Conservation (phyloP, 2,888 invertebrate genomes). For the Epiblema foenella region DNA sequence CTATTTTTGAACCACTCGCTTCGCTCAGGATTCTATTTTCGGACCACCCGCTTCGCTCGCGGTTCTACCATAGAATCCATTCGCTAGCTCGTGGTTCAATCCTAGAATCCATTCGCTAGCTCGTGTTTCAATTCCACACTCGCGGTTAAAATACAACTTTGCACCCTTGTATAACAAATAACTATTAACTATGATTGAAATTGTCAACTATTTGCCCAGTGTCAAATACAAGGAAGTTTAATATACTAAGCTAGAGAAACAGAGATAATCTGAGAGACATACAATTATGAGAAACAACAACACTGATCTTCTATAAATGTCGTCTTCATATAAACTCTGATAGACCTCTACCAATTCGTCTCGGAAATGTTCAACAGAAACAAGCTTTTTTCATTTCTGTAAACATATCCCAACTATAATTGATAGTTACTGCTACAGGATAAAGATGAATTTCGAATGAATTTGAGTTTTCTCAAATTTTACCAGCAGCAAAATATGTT, state of each 20-base stretch:
- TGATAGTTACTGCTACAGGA: neutral
- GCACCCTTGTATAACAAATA: too few species aligned
- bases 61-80: too few species aligned
- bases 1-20: too few species aligned
- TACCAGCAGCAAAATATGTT: slow-evolving; percentile 1
- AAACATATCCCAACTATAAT: slow-evolving; percentile 3
- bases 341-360: slow-evolving; percentile 42
- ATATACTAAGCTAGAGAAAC: neutral
- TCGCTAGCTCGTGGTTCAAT: too few species aligned
- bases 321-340: slow-evolving; percentile 33
- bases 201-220: too few species aligned
- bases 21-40: too few species aligned
- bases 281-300: slow-evolving; percentile 30
- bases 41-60: too few species aligned
- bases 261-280: neutral
- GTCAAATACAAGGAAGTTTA: too few species aligned
- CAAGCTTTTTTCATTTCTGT: neutral
- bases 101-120: too few species aligned
- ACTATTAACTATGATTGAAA: too few species aligned
- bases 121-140: too few species aligned
- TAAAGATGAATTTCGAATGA: slow-evolving; percentile 4
- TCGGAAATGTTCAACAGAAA: slow-evolving; percentile 20
- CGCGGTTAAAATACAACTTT: too few species aligned
- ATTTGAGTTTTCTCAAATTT: slow-evolving; percentile 2
- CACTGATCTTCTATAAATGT: slow-evolving; percentile 27